Conservation (phyloP, 2,888 invertebrate species). For the Tethea ocularis region DNA sequence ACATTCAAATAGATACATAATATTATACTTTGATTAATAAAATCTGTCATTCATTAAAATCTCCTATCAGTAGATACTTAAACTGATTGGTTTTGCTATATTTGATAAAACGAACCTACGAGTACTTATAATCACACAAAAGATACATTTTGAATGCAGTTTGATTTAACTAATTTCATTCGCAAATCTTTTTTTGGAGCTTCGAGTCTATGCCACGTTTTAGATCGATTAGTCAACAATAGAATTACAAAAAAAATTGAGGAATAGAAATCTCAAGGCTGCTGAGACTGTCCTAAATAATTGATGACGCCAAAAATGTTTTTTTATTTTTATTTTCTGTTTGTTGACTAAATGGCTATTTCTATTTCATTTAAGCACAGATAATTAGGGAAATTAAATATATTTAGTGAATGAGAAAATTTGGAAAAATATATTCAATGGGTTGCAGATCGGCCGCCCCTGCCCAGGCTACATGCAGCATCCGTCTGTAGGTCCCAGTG, state of each 20-base stretch:
- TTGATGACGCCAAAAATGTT: not conserved
- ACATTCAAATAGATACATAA: no score
- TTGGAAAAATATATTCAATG: conserved; percentile 10
- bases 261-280: not conserved
- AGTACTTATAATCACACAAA: no score
- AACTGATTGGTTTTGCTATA: no score
- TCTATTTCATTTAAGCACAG: not conserved
- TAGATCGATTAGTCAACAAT: not conserved
- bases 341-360: not conserved
- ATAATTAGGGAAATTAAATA: not conserved
- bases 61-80: no score
- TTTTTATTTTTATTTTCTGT: not conserved
- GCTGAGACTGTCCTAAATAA: not conserved
- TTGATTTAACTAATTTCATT: no score
- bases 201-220: not conserved
- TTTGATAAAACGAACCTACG: no score
- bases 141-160: no score
- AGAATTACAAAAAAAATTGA: not conserved
- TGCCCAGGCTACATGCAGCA: conserved; percentile 51
- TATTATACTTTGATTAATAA: no score
- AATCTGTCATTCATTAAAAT: no score
- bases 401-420: no score
- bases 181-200: not conserved
- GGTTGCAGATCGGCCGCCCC: conserved; percentile 70
- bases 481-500: conserved; percentile 64